Base-by-base conservation (phyloP, 2,113 vertebrate genomes). In the Ailuropoda melanoleuca region DNA sequence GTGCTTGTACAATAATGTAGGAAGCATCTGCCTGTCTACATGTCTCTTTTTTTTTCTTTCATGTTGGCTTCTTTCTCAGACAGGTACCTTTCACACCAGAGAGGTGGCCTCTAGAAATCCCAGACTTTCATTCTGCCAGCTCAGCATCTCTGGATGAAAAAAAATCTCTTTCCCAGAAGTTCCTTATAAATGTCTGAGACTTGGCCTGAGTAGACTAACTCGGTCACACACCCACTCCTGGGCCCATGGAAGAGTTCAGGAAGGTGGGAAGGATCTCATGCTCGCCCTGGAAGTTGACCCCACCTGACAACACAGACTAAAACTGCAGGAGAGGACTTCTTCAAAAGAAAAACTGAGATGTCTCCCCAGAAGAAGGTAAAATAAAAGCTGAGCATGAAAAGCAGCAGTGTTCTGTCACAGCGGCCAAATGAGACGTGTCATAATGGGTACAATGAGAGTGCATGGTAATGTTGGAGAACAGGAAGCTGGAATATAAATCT, bases 241-340 rank as follows among this genome's bases (percentile, higher is more conserved):
- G 43, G 19, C 46, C 77, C 5, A 19, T 31, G 12, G 43, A 23
- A 18, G 24, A 43, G 15, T 7, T 21, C 6, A 39, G 34, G 9
- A 55, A 18, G 62, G 64, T 3, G 21, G 31, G 23, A 31, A 31
- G 15, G 9, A 4, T 23, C 13, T 23, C 21, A 18, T 0, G 48
- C 14, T 31, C 6, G 0, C 23, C 26, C 31, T 0, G 14, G 23
- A 31, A 17, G 0, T 43, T 48, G 29, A 11, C 3, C 37, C n/a
- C 15, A 37, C 12, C 50, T 64, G 43, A 15, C 8, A 37, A 24
- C 29, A n/a, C 9, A 66, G 34, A 31, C 7, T 8, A 21, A 72
- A n/a, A 55, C 0, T 39, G 34, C 21, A 11, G 15, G 21, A 53
- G 43, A n/a, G 9, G 23, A 56, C 15, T 2, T 55, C 29, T 77